Evolutionary conservation across 2,888 invertebrate species (phyloP).

Genomic region (Trypoxylon attenuatum): DNA sequence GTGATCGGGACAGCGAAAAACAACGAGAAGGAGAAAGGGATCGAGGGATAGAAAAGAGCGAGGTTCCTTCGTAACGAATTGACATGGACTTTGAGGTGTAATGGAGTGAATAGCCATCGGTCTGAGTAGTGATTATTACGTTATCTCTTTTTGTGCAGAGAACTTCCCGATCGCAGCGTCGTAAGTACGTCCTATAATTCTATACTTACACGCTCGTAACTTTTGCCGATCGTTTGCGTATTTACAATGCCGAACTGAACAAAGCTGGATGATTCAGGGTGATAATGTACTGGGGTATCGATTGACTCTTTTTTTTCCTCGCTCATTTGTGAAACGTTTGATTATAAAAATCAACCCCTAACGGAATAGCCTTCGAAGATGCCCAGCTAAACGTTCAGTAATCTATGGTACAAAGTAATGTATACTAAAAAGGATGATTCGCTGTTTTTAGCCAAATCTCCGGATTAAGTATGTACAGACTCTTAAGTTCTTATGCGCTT

Average conservation of each 20-base stretch:
- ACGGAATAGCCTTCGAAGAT: constrained; percentile 15
- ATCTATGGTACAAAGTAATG: constrained; percentile 41
- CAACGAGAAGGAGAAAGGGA: too few relatives aligned
- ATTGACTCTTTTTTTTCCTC: background rate
- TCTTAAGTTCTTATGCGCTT: background rate
- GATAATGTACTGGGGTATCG: constrained; percentile 11
- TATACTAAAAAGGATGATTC: constrained; percentile 39
- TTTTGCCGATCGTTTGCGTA: constrained; percentile 26
- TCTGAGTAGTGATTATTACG: background rate
- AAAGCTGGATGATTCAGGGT: constrained; percentile 5
- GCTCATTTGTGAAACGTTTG: background rate
- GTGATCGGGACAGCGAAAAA: too few relatives aligned
- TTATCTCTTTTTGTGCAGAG: constrained; percentile 6
- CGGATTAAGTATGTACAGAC: constrained; percentile 42
- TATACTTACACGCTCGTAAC: background rate
- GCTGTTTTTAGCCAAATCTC: constrained; percentile 33
- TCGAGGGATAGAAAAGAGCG: constrained; percentile 3
- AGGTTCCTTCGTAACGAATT: constrained; percentile 44
- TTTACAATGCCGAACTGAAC: constrained; percentile 40
- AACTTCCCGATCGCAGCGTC: background rate
- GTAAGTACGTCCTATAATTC: background rate
- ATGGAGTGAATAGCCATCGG: constrained; percentile 1
- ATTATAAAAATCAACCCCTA: background rate
- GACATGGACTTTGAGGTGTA: constrained; percentile 46
- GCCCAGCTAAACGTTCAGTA: constrained; percentile 39